A percentile compares a stretch with the other conserved stretches of the same genome.
Evolutionary conservation across 2,888 invertebrate genomes (phyloP).

Genomic region (Leptinotarsa peninsularis): DNA sequence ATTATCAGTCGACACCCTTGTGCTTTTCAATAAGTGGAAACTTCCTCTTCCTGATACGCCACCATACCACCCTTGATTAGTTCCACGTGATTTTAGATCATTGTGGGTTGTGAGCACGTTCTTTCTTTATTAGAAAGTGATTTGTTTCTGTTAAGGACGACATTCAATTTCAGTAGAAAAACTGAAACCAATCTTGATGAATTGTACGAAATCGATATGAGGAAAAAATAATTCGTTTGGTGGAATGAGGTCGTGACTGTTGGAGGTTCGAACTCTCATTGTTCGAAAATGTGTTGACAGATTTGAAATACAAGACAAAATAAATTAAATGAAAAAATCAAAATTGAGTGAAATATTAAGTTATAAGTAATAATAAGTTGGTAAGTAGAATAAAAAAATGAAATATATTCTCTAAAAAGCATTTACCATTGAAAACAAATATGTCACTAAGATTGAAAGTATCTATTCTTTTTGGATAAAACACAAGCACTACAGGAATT

Average conservation of each 20-base stretch:
- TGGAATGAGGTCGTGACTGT: not conserved
- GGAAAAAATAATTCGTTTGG: not conserved
- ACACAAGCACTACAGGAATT: no score
- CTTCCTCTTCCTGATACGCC: conserved; percentile 26
- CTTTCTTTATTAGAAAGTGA: conserved; percentile 1
- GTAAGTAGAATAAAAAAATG: no score
- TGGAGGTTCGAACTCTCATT: not conserved
- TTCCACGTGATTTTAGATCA: conserved; percentile 24
- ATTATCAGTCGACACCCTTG: conserved; percentile 30
- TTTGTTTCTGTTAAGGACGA: not conserved
- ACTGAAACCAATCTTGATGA: not conserved
- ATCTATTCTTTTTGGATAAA: no score
- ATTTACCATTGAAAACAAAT: no score
- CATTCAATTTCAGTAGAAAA: not conserved
- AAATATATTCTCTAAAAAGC: no score
- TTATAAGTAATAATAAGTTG: no score
- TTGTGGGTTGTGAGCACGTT: conserved; percentile 7
- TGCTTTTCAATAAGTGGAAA: conserved; percentile 29
- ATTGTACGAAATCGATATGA: not conserved
- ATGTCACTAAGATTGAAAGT: no score
- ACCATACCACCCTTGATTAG: not conserved
- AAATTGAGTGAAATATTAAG: no score
- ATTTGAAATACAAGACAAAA: no score
- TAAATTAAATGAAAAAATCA: no score
- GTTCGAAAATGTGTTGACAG: not conserved